Conservation (phyloP, 2,113 vertebrate genomes). For the Pterocles burchelli region DNA sequence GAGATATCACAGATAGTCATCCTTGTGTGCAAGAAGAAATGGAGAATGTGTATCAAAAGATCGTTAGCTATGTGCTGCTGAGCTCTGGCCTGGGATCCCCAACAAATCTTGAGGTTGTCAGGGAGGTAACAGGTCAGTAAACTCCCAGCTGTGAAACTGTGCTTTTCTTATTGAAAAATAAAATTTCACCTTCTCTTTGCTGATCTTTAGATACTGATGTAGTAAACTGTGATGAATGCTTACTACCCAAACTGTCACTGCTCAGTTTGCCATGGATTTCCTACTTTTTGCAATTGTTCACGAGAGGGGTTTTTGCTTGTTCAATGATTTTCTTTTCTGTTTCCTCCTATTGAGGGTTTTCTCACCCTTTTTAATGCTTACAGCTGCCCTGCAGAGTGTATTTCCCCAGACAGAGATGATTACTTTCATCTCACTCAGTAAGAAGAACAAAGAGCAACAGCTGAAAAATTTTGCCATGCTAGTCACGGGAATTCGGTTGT, state of each 20-base stretch:
- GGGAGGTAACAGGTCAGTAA: constrained; percentile 81
- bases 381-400: constrained; percentile 91
- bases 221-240: background rate
- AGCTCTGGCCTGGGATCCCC: constrained; percentile 80
- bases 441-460: constrained; percentile 86
- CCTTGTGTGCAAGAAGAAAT: constrained; percentile 74
- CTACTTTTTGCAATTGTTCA: background rate
- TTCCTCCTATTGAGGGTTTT: background rate
- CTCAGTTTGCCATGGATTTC: background rate
- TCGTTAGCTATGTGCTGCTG: constrained; percentile 82
- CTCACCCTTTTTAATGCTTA: background rate
- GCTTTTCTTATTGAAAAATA: background rate
- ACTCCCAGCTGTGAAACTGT: background rate
- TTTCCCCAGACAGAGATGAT: constrained; percentile 85
- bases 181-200: background rate
- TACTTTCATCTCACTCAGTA: constrained; percentile 82
- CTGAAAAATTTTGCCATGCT: constrained; percentile 84
- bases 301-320: background rate
- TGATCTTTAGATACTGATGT: background rate
- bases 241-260: background rate
- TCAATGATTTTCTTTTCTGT: background rate
- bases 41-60: constrained; percentile 79
- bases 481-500: constrained; percentile 89
- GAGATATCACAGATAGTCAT: constrained; percentile 83
- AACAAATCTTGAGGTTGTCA: constrained; percentile 74